Evolutionary conservation across 2,888 invertebrate species (phyloP).

Genomic region (Pyrocoelia pectoralis): DNA sequence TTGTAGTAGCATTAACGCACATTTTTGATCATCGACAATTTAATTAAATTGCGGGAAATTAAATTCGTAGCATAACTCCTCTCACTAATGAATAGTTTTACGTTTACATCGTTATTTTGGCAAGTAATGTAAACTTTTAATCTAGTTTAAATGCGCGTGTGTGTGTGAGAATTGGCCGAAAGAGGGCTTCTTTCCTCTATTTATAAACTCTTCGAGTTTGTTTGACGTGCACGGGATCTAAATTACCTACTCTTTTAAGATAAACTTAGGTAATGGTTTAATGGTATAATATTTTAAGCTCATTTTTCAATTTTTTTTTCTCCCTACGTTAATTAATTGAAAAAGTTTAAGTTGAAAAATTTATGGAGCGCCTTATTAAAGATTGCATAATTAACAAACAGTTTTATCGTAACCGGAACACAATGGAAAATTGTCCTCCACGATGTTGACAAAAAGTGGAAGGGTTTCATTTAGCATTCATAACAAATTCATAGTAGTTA

Average conservation of each 20-base stretch:
- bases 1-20: slow-evolving; percentile 20
- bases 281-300: slow-evolving; percentile 17
- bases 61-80: not conserved
- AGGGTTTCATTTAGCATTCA: slow-evolving; percentile 27
- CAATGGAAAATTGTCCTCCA: not conserved
- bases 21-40: slow-evolving; percentile 22
- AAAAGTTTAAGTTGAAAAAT: not conserved
- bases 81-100: too few species aligned
- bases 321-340: not conserved
- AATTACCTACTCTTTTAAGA: slow-evolving; percentile 15
- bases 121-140: too few species aligned
- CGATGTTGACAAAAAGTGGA: slow-evolving; percentile 1
- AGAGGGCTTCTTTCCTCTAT: too few species aligned
- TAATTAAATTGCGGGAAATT: slow-evolving; percentile 10
- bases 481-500: slow-evolving; percentile 36
- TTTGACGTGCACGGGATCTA: slow-evolving; percentile 21
- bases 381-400: slow-evolving; percentile 8
- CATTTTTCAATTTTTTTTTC: not conserved
- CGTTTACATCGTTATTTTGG: too few species aligned
- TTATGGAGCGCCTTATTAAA: not conserved
- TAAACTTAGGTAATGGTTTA: slow-evolving; percentile 22
- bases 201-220: slow-evolving; percentile 18
- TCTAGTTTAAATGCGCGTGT: too few species aligned
- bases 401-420: too few species aligned
- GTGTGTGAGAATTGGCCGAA: too few species aligned